These are phyloP conservation scores for Ptyas mucosa DNA, from an alignment of 2,113 vertebrate species.

Conservation along the genomic window DNA sequence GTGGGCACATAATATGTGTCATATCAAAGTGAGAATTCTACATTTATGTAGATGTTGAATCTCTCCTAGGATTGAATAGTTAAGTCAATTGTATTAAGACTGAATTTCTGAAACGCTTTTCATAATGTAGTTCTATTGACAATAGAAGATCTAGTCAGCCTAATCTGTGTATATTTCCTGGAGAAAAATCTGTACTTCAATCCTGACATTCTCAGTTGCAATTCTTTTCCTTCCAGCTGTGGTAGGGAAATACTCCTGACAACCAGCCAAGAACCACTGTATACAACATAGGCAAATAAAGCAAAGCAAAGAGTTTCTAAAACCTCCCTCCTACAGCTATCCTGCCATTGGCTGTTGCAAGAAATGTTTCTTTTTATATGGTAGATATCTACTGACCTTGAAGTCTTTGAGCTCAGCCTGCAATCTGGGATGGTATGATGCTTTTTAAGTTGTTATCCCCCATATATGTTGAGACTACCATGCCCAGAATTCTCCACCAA, in stretches of 20 bases:
- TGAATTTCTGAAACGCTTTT: not conserved
- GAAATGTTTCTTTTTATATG: not conserved
- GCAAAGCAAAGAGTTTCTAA: not conserved
- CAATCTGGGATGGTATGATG: not conserved
- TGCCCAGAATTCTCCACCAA: not conserved
- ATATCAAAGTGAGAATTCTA: not conserved
- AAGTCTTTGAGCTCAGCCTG: not conserved
- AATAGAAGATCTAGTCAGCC: not conserved
- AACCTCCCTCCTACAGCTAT: not conserved
- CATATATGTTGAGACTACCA: not conserved
- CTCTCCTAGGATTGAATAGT: not conserved
- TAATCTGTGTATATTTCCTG: not conserved
- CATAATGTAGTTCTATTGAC: not conserved
- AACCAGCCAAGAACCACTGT: not conserved
- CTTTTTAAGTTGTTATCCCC: not conserved
- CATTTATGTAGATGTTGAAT: not conserved
- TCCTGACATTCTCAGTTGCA: not conserved
- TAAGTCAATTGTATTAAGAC: not conserved
- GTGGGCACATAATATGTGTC: not conserved
- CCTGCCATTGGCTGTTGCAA: not conserved
- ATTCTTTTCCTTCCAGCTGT: not conserved
- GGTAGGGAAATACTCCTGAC: not conserved
- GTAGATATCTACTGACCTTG: not conserved
- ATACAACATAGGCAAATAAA: not conserved
- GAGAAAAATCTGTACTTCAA: not conserved